Evolutionary conservation across 1,140 invertebrate species (phyloP), one percentile per base, ranked within the genome.

Genomic region (Drosophila parvula): DNA sequence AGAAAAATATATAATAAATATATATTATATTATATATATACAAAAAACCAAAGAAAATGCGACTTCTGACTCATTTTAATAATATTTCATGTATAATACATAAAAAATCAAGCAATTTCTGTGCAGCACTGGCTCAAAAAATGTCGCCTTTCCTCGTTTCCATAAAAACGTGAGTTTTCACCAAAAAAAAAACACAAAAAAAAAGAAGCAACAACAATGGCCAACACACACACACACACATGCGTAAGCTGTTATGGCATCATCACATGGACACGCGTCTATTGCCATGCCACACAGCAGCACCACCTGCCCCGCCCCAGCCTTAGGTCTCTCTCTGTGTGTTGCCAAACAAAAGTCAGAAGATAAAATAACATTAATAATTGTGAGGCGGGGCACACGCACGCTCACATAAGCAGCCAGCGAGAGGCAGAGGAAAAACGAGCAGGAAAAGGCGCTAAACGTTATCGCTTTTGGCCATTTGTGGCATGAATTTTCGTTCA

Each of bases 351-450:
- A 88, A 86, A 86, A 86, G 82, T 88, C 79, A 86, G 73, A 53
- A 88, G 83, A 88, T 88, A 86, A 86, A 86, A 86, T 86, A 79
- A 82, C 79, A 86, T 88, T 88, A 88, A 86, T 88, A 88, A 88
- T 64, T 76, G 79, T 58, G 64, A 41, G 45, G 6, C 38, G 53
- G 28, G 59, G 27, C 27, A 14, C n/a, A 40, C 27, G n/a, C 45
- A 45, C 44, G 3, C 16, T 36, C 30, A 22, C 41, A 61, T 28
- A 18, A 38, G 45, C 11, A 61, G 12, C 7, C 22, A 12, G 3
- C 3, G 3, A 16, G 12, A n/a, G 22, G 51, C 64, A 58, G 10
- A 44, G 40, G 22, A 45, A 48, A 45, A 75, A 44, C n/a, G 32
- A 59, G 56, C 58, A 78, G 57, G 45, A 74, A 55, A 58, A 53